Conservation (phyloP, 1,140 invertebrate genomes). For the Steinernema khuongi region DNA sequence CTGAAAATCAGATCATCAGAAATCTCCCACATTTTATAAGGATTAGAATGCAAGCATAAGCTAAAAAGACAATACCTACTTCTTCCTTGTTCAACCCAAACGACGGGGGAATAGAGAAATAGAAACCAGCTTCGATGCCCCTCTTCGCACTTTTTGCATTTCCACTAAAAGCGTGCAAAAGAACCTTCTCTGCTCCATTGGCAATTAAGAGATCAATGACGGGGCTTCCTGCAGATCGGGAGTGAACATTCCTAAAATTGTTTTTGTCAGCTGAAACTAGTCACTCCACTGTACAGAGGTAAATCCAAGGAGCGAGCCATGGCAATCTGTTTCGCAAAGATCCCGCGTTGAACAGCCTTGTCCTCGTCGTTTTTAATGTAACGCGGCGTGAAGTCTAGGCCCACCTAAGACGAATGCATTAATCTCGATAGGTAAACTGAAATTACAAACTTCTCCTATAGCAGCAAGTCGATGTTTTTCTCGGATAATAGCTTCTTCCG, state of each 20-base stretch:
- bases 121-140: slow-evolving; percentile 18
- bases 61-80: background rate
- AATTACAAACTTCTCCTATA: slow-evolving; percentile 18
- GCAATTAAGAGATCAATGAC: slow-evolving; percentile 58
- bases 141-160: slow-evolving; percentile 22
- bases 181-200: slow-evolving; percentile 37
- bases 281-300: background rate
- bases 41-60: background rate
- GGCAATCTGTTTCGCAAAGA: slow-evolving; percentile 49
- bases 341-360: slow-evolving; percentile 51
- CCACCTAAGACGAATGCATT: slow-evolving; percentile 32
- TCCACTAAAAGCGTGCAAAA: slow-evolving; percentile 22
- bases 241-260: slow-evolving; percentile 49
- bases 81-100: background rate
- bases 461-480: background rate
- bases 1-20: background rate
- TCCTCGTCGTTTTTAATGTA: slow-evolving; percentile 42
- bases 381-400: slow-evolving; percentile 58
- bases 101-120: background rate
- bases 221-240: slow-evolving; percentile 59
- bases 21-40: too few relatives aligned
- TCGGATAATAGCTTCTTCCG: background rate
- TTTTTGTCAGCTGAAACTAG: background rate
- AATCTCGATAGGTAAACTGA: background rate
- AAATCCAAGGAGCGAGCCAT: slow-evolving; percentile 1